Evolutionary conservation across 2,113 vertebrate genomes (phyloP).

Genomic region (Amphiprion ocellaris): DNA sequence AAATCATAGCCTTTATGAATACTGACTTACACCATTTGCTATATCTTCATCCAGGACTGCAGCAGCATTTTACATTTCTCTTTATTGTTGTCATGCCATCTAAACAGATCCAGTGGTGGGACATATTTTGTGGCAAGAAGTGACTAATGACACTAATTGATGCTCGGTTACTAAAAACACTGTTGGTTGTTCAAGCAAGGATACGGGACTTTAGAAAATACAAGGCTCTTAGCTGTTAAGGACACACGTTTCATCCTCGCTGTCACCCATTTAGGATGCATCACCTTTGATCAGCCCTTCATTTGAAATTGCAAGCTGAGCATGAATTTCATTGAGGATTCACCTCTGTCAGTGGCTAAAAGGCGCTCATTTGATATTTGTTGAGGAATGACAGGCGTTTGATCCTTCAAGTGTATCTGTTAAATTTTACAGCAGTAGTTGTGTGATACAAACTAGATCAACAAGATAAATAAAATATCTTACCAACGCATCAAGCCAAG

Average conservation of each 20-base stretch:
- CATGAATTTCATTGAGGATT: conserved; percentile 36
- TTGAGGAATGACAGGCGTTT: neutral
- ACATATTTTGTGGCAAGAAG: too few species aligned
- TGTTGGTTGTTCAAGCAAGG: neutral
- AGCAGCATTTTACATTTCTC: neutral
- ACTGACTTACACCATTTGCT: neutral
- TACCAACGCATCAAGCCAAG: neutral
- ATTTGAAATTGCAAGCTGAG: conserved; percentile 40
- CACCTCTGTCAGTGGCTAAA: conserved; percentile 9
- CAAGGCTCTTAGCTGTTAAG: conserved; percentile 14
- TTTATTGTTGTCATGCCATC: neutral
- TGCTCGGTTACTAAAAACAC: neutral
- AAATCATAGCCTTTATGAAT: neutral
- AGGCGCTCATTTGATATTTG: conserved; percentile 5
- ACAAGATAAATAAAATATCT: neutral
- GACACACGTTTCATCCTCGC: conserved; percentile 33
- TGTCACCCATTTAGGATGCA: conserved; percentile 16
- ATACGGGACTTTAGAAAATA: neutral
- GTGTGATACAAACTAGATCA: neutral
- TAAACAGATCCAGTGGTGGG: too few species aligned
- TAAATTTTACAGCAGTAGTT: neutral
- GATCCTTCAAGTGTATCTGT: neutral
- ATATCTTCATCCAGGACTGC: neutral
- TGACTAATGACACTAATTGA: too few species aligned
- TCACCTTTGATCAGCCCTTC: conserved; percentile 36